Conservation (phyloP, 2,888 invertebrate species). For the Hydropsyche betteni region DNA sequence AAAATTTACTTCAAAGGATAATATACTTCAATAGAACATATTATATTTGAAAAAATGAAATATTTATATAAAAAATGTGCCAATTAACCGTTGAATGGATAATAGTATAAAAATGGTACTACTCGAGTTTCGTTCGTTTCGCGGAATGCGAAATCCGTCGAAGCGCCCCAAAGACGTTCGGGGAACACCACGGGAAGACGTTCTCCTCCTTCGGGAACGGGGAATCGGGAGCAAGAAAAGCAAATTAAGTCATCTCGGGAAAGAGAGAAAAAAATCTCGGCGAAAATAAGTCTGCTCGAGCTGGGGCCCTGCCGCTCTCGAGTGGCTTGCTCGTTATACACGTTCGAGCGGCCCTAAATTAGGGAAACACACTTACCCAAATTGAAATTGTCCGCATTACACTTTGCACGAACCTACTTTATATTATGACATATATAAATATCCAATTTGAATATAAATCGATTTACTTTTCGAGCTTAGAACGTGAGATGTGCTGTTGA, state of each 20-base stretch:
- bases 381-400: constrained; percentile 31
- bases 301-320: constrained; percentile 7
- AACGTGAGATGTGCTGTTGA: too few species aligned
- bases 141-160: constrained; percentile 16
- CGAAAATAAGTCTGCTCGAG: constrained; percentile 31
- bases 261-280: constrained; percentile 24
- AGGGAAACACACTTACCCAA: constrained; percentile 32
- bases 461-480: too few species aligned
- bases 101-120: neutral
- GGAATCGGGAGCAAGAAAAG: constrained; percentile 31
- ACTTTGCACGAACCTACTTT: too few species aligned
- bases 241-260: constrained; percentile 32
- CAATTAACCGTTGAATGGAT: too few species aligned
- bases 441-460: too few species aligned
- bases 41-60: too few species aligned
- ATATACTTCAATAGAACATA: too few species aligned
- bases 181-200: neutral
- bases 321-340: constrained; percentile 28
- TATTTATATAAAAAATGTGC: too few species aligned
- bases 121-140: constrained; percentile 4
- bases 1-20: too few species aligned
- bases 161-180: constrained; percentile 10
- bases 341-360: constrained; percentile 29
- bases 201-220: constrained; percentile 9
- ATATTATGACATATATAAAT: too few species aligned